Percentiles rank a stretch among this genome's conserved stretches.
phyloP scores from a whole-genome alignment of 2,113 vertebrate species.

The Notiomystis cincta region DNA sequence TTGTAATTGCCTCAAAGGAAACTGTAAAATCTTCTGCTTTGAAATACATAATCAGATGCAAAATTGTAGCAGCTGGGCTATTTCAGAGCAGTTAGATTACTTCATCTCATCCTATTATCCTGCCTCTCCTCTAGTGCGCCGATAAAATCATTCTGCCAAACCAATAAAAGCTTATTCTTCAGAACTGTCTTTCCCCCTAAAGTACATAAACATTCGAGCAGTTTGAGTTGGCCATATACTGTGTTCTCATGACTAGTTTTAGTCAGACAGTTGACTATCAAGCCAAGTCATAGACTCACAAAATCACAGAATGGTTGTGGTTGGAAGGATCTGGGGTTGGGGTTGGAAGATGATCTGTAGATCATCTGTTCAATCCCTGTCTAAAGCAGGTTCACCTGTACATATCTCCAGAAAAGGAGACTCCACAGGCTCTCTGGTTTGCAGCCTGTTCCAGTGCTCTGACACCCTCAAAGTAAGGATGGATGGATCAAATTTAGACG shows the following conservation, averaged over 20 bases:
- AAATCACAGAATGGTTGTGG: neutral
- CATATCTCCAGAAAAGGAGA: neutral
- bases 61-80: constrained; percentile 19
- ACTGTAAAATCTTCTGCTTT: neutral
- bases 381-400: neutral
- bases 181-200: neutral
- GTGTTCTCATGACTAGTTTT: neutral
- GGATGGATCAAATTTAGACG: neutral
- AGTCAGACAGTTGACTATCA: neutral
- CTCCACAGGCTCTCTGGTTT: neutral
- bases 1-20: neutral
- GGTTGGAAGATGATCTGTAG: neutral
- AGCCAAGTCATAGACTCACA: neutral
- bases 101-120: constrained; percentile 4
- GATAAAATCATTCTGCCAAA: neutral
- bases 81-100: neutral
- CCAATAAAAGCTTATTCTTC: neutral
- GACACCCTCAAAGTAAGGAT: neutral
- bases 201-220: neutral
- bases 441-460: neutral
- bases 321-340: neutral
- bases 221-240: neutral
- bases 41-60: neutral
- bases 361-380: neutral
- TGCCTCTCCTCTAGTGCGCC: neutral